These are phyloP conservation scores for Carpatolechia fugitivella DNA, from an alignment of 2,888 invertebrate species.

Conservation along the genomic window DNA sequence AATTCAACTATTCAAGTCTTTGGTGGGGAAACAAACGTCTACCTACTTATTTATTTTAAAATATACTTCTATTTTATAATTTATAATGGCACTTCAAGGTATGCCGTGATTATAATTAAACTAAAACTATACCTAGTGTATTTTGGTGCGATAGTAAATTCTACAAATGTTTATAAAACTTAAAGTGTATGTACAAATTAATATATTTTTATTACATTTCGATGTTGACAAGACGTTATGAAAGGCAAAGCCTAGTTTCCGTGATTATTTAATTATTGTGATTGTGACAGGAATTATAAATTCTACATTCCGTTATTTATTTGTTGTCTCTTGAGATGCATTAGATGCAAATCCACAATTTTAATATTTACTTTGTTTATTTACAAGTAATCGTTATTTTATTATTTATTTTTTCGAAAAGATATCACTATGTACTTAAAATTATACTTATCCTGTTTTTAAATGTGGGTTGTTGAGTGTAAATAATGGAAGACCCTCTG, in stretches of 20 bases:
- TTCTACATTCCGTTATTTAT: conserved; percentile 72
- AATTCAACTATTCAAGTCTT: conserved; percentile 42
- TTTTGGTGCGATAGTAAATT: conserved; percentile 78
- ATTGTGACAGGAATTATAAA: conserved; percentile 74
- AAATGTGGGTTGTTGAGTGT: background rate
- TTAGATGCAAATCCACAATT: conserved; percentile 78
- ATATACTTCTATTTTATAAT: conserved; percentile 52
- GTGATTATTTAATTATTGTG: conserved; percentile 74
- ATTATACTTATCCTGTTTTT: conserved; percentile 32
- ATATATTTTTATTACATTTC: conserved; percentile 79
- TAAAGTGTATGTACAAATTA: conserved; percentile 75
- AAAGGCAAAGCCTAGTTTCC: conserved; percentile 71
- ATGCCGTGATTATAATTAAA: conserved; percentile 54
- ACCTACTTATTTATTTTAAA: conserved; percentile 55
- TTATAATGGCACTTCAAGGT: conserved; percentile 59
- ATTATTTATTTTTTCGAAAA: conserved; percentile 36
- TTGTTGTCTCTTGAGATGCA: conserved; percentile 56
- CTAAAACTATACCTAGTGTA: conserved; percentile 57
- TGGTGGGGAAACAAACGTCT: conserved; percentile 67
- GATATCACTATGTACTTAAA: conserved; percentile 49
- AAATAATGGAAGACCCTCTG: background rate
- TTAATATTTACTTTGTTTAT: too few species aligned
- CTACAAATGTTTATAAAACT: conserved; percentile 72
- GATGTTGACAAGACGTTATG: conserved; percentile 67
- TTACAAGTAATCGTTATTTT: conserved; percentile 58